Conservation (phyloP, 2,888 invertebrate genomes). For the Anaspis maculata region DNA sequence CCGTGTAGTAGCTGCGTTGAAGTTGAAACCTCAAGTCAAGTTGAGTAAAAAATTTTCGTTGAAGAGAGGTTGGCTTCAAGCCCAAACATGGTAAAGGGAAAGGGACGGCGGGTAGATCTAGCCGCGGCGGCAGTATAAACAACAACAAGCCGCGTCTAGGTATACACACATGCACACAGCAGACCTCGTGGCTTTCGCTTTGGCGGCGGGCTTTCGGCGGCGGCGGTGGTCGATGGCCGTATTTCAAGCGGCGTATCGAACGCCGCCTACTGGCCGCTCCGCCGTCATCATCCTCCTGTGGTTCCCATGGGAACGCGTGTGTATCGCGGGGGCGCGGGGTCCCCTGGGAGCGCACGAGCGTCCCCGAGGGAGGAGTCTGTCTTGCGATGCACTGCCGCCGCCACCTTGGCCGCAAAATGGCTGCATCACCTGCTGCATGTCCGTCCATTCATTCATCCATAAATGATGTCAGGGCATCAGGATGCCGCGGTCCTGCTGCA, state of each 20-base stretch:
- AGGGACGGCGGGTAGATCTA: too few relatives aligned
- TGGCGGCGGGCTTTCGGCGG: background rate
- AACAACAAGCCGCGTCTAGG: too few relatives aligned
- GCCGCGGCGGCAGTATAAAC: background rate
- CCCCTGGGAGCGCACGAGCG: conserved; percentile 38
- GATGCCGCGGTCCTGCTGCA: too few relatives aligned
- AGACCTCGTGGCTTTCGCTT: too few relatives aligned
- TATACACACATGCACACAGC: too few relatives aligned
- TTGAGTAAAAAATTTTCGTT: too few relatives aligned
- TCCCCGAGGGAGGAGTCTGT: conserved; percentile 44
- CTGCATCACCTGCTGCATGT: conserved; percentile 25
- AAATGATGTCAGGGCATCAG: too few relatives aligned
- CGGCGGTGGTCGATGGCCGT: conserved; percentile 36
- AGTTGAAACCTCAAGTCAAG: too few relatives aligned
- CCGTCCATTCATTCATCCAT: too few relatives aligned
- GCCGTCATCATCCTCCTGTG: conserved; percentile 40
- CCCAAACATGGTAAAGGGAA: too few relatives aligned
- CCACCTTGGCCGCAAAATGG: conserved; percentile 35
- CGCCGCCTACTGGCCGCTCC: conserved; percentile 38
- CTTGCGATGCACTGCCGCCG: conserved; percentile 36
- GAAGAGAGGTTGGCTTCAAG: too few relatives aligned
- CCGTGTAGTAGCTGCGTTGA: too few relatives aligned
- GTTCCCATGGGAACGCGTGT: conserved; percentile 51
- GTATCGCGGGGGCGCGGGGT: conserved; percentile 35
- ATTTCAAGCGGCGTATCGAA: conserved; percentile 35